A percentile compares a stretch with the other conserved stretches of the same genome.
Evolutionary conservation across 2,113 vertebrate genomes (phyloP).

Genomic region (Mesoclemmys tuberculata): DNA sequence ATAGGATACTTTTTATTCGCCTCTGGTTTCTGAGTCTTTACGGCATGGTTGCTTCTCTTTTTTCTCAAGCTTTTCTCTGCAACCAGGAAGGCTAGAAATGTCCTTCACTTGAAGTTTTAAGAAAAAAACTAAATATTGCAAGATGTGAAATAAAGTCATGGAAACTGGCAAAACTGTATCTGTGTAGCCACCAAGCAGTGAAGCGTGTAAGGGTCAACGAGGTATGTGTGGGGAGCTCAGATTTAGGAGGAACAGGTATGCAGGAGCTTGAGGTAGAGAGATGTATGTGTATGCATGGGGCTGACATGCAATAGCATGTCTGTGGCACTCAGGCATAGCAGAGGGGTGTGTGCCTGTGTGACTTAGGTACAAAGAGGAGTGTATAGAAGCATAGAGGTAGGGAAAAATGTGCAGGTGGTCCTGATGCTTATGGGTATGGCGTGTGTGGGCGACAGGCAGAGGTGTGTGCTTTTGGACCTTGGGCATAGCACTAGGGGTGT

Average conservation of each 20-base stretch:
- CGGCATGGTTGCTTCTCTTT: neutral
- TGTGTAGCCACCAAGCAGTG: neutral
- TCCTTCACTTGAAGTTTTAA: neutral
- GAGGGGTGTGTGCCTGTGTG: rapidly evolving
- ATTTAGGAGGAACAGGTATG: neutral
- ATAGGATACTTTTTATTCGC: neutral
- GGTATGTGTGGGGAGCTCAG: neutral
- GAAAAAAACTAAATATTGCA: neutral
- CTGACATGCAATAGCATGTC: neutral
- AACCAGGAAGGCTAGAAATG: rapidly evolving
- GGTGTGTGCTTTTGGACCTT: neutral
- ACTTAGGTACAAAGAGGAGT: neutral
- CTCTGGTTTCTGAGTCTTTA: neutral
- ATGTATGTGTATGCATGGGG: neutral
- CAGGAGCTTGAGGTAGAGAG: neutral
- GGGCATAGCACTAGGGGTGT: neutral
- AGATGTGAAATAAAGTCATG: neutral
- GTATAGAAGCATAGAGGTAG: neutral
- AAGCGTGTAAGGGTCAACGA: neutral
- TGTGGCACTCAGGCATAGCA: neutral
- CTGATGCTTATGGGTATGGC: neutral
- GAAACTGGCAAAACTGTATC: neutral
- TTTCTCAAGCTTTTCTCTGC: neutral
- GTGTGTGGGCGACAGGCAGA: neutral
- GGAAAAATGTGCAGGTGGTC: neutral